Base-by-base conservation (phyloP, 1,140 invertebrate species). In the Neoseiulus cucumeris region DNA sequence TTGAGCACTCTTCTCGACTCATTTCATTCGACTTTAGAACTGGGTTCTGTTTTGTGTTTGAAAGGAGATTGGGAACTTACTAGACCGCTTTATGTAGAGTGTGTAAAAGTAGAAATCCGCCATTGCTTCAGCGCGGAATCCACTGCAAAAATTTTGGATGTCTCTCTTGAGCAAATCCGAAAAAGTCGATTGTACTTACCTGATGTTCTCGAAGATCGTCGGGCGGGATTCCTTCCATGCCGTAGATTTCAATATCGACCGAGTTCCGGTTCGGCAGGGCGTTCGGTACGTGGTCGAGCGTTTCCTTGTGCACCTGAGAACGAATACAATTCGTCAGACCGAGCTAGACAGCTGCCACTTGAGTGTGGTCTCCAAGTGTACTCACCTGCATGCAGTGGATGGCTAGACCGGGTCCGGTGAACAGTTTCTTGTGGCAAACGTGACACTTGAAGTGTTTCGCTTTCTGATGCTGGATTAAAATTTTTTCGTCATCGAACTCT, bases 381-480 rank as follows among this genome's bases (percentile, higher is more conserved):
- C 77, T 77, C 82, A 90, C 87, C 84, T 99, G 96, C 91, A 98
- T 97, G 78, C 96, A 99, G 78, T 99, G 96, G 80, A 99, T 98
- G 69, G 93, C 93, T 64, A 99, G 79, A 41, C 91, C 92, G 67
- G 94, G 93, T 47, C 93, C 94, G 55, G 96, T 98, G 75, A 97
- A 98, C 66, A 99, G 78, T 79, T 98, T 98, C 78, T 98, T 98
- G 78, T 98, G 92, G 80, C 95, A 99, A 75, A 98, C 94, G 76
- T 97, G 93, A 82, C 96, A 99, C 81, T 99, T 99, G 73, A 99
- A 99, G 81, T 99, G 96, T 78, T 98, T 98, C 20, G 96, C 96
- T 79, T 98, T 99, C 76, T 99, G 96, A 78, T 99, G 96, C 76
- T 99, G 95, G 72, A 98, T 95, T 17, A 99, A 80, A 79, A 99